A percentile compares a stretch with the other conserved stretches of the same genome.
phyloP scores from a whole-genome alignment of 2,797 vertebrate species.

The Poecilia wingei region DNA sequence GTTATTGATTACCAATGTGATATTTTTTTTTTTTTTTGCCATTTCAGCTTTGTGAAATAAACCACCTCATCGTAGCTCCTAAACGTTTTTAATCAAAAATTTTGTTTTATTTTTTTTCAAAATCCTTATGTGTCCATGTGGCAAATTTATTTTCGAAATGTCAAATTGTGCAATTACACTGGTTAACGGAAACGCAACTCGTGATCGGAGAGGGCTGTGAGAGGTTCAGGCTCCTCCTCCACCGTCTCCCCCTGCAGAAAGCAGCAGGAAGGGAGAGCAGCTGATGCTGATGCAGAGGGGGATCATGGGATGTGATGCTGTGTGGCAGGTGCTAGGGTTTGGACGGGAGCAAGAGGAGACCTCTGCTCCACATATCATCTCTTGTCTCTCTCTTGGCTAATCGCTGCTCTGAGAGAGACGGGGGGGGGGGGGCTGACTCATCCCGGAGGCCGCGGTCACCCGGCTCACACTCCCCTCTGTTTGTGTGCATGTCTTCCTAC shows the following conservation, averaged over 20 bases:
- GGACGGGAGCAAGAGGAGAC: conserved; percentile 62
- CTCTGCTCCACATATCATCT: conserved; percentile 61
- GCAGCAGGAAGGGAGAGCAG: conserved; percentile 46
- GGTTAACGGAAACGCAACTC: too few relatives aligned
- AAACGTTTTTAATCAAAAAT: too few relatives aligned
- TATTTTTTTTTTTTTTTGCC: too few relatives aligned
- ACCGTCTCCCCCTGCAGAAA: conserved; percentile 31
- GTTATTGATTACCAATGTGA: too few relatives aligned
- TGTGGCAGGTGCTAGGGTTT: conserved; percentile 68
- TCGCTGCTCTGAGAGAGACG: conserved; percentile 46
- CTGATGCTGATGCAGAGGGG: conserved; percentile 44
- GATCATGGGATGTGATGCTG: conserved; percentile 57
- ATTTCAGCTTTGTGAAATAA: too few relatives aligned
- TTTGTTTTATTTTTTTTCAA: too few relatives aligned
- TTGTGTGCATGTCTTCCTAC: conserved; percentile 17
- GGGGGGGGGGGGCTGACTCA: conserved; percentile 43
- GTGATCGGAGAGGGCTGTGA: conserved; percentile 1
- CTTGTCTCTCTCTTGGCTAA: conserved; percentile 54
- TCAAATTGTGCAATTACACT: too few relatives aligned
- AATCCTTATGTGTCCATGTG: too few relatives aligned
- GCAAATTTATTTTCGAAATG: too few relatives aligned
- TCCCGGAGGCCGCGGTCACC: conserved; percentile 22
- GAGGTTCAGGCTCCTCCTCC: conserved; percentile 48
- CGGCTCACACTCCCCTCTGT: conserved; percentile 19
- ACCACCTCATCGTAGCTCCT: too few relatives aligned